These are phyloP conservation scores for Gouania willdenowi DNA, from an alignment of 2,797 vertebrate genomes.

Conservation along the genomic window DNA sequence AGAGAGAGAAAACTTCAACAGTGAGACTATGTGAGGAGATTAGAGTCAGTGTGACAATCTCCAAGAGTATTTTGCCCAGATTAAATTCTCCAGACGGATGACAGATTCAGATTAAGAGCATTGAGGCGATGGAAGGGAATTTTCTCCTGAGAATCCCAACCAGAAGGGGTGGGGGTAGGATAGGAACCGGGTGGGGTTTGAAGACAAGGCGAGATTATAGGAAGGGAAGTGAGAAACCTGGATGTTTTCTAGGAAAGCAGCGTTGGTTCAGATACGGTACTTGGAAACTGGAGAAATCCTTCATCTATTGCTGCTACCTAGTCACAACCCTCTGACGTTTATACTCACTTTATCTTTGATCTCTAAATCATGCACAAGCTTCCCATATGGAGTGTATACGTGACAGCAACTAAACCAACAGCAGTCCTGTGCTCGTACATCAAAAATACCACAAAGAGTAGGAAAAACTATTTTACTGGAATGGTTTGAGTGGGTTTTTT, in stretches of 20 bases:
- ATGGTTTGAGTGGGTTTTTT: slow-evolving; percentile 34
- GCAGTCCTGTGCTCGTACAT: not conserved
- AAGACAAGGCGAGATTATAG: slow-evolving; percentile 28
- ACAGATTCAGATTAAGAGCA: slow-evolving; percentile 51
- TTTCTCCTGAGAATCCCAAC: slow-evolving; percentile 7
- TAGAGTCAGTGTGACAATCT: slow-evolving; percentile 34
- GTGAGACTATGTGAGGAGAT: slow-evolving; percentile 33
- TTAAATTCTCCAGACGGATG: slow-evolving; percentile 66
- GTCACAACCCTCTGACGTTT: slow-evolving; percentile 5
- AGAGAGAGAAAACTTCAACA: slow-evolving; percentile 14
- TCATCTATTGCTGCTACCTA: slow-evolving; percentile 18
- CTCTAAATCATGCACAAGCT: not conserved
- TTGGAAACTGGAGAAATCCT: slow-evolving; percentile 26
- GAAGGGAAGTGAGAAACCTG: slow-evolving; percentile 30
- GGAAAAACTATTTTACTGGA: slow-evolving; percentile 20
- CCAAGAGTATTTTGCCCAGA: slow-evolving; percentile 38
- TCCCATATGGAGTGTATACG: not conserved
- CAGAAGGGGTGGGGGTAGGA: not conserved
- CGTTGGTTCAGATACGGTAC: slow-evolving; percentile 31
- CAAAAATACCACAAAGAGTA: slow-evolving; percentile 22
- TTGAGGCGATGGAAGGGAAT: slow-evolving; percentile 17
- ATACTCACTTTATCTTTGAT: slow-evolving; percentile 16
- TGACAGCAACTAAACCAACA: no score
- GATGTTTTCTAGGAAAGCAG: slow-evolving; percentile 27
- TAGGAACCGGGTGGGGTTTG: not conserved